Evolutionary conservation across 2,888 invertebrate species (phyloP), one percentile per base, ranked within the genome.

Genomic region (Bellardia pandia): DNA sequence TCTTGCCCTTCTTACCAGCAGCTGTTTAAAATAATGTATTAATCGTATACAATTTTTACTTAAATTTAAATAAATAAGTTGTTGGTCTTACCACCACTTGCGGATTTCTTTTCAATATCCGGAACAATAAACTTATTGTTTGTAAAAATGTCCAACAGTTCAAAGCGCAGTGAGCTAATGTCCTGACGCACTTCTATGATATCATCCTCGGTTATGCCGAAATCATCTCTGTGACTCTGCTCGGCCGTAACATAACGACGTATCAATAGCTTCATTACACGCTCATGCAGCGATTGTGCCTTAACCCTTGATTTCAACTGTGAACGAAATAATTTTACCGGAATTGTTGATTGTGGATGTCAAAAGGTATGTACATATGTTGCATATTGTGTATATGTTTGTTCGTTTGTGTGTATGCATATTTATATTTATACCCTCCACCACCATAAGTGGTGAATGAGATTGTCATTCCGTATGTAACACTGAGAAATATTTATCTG

Each of bases 141-240:
- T 79, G 96, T 95, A 13, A 99, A 95, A 90, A 99, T 98, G 91
- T 98, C 98, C 78, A 99, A 96, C 33, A 99, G 94, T 92, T 99
- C 99, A 93, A 97, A 99, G 88, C 98, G 95, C 89, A 99, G 95
- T 5, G 98, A 97, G n/a, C 98, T 98, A 88, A 99, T 98, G 92
- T 99, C 99, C 92, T 99, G 99, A 90, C 99, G 96, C 91, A 99
- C 98, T 94, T 99, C 99, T 96, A 98, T 98, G 88, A 99, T 97
- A 93, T 99, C 99, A 93, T 99, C 99, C 92, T 99, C 99, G 0
- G 98, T 98, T 37, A 99, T 97, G 9, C 98, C 98, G 86, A 96
- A 97, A 78, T 98, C 98, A 92, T 99, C 98, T 72, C 98, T 95
- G 89, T 97, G 98, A 64, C 97, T 94, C 93, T 98, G 98, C 92